Percentiles rank a stretch among this genome's conserved stretches.
Evolutionary conservation across 1,140 invertebrate genomes (phyloP).

Genomic region (Eueides isabella): DNA sequence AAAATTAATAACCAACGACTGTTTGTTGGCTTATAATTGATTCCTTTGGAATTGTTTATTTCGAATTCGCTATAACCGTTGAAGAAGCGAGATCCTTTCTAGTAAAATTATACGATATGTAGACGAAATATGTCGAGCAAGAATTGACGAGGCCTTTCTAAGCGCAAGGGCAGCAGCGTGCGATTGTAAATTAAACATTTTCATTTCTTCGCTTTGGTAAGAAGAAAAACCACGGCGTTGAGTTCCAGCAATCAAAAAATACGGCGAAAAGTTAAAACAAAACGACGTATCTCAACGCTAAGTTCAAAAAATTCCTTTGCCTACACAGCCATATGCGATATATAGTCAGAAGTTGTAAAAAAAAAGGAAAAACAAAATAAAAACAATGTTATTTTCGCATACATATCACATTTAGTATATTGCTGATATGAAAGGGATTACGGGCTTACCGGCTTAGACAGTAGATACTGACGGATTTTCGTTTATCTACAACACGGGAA

Average conservation of each 20-base stretch:
- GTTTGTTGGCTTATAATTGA: background rate
- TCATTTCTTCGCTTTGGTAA: no score
- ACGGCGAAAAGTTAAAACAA: no score
- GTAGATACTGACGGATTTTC: background rate
- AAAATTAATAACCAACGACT: background rate
- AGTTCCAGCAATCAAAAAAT: no score
- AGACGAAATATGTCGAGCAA: no score
- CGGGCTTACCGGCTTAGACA: background rate
- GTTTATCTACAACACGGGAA: background rate
- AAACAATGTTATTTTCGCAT: background rate
- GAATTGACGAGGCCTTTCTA: no score
- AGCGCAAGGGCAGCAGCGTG: no score
- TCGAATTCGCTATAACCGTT: background rate
- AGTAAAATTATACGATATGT: constrained; percentile 2
- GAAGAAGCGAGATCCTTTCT: background rate
- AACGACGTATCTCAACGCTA: no score
- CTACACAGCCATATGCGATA: no score
- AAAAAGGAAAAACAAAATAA: background rate
- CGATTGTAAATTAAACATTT: no score
- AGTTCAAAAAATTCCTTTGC: no score
- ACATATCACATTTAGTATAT: constrained; percentile 3
- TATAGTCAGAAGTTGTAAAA: no score
- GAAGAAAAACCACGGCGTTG: no score
- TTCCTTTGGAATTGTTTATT: background rate
- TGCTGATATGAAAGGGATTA: background rate